phyloP scores from a whole-genome alignment of 2,113 vertebrate genomes.

The Megatriorchis doriae region DNA sequence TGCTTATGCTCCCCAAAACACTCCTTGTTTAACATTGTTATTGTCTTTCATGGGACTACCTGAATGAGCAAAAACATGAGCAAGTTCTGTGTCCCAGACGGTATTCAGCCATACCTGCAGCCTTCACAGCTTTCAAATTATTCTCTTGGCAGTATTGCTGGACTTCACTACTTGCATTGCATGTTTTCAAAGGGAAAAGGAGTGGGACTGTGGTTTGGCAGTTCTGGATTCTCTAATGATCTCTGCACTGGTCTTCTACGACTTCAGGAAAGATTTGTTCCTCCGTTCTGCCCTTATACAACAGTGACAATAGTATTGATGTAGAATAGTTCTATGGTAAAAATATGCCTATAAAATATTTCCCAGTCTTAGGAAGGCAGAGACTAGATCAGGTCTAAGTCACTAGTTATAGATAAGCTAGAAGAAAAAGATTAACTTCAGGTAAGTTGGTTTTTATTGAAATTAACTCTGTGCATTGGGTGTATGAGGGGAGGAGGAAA shows the following conservation, averaged over 20 bases:
- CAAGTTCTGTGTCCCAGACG: not conserved
- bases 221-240: not conserved
- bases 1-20: not conserved
- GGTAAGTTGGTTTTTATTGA: not conserved
- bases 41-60: not conserved
- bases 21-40: not conserved
- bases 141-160: not conserved
- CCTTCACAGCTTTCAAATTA: not conserved
- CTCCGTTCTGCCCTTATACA: not conserved
- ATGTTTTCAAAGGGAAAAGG: not conserved
- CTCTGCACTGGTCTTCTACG: not conserved
- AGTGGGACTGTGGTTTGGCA: not conserved
- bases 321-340: not conserved
- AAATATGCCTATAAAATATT: not conserved
- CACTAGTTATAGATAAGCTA: not conserved
- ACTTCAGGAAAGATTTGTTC: not conserved
- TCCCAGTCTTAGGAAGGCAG: not conserved
- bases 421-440: not conserved
- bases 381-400: not conserved
- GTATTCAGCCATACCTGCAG: not conserved
- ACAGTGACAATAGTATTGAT: not conserved
- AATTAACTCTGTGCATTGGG: not conserved
- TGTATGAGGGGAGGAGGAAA: not conserved
- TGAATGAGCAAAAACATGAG: not conserved
- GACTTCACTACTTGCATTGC: not conserved